Evolutionary conservation across 2,888 invertebrate genomes (phyloP).

Genomic region (Sylvicola fuscatus): DNA sequence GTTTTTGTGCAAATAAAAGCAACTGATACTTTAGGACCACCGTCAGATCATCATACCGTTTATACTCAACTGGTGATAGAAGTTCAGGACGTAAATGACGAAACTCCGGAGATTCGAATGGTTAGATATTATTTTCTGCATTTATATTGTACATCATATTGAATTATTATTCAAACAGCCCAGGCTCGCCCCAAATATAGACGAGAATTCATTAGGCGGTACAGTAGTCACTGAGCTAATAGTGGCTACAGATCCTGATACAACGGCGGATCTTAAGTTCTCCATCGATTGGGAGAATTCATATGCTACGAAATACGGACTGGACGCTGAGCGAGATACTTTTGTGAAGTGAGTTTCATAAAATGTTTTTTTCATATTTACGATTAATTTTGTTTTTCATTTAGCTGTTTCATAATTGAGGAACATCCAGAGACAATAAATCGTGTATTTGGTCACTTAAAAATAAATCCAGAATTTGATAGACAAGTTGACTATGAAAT

Average conservation of each 20-base stretch:
- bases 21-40: constrained; percentile 26
- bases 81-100: constrained; percentile 51
- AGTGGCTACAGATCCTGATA: constrained; percentile 36
- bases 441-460: constrained; percentile 10
- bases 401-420: constrained; percentile 17
- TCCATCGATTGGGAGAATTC: constrained; percentile 36
- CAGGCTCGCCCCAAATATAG: constrained; percentile 26
- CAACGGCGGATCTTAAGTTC: constrained; percentile 32
- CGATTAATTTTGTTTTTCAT: constrained; percentile 5
- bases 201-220: constrained; percentile 31
- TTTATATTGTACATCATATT: too few species aligned
- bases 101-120: constrained; percentile 39
- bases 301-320: constrained; percentile 36
- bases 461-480: constrained; percentile 10
- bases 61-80: constrained; percentile 35
- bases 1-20: constrained; percentile 32
- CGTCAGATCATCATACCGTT: constrained; percentile 11
- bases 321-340: constrained; percentile 7
- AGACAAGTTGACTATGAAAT: constrained; percentile 33
- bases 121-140: constrained; percentile 24
- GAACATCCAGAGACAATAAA: constrained; percentile 6
- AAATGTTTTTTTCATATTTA: too few species aligned
- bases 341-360: constrained; percentile 7
- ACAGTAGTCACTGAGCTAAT: constrained; percentile 18
- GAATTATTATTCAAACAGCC: too few species aligned